Percentiles rank a stretch among this genome's conserved stretches.
phyloP scores from a whole-genome alignment of 92 coral and sea anemone species.

The Scolanthus callimorphus region DNA sequence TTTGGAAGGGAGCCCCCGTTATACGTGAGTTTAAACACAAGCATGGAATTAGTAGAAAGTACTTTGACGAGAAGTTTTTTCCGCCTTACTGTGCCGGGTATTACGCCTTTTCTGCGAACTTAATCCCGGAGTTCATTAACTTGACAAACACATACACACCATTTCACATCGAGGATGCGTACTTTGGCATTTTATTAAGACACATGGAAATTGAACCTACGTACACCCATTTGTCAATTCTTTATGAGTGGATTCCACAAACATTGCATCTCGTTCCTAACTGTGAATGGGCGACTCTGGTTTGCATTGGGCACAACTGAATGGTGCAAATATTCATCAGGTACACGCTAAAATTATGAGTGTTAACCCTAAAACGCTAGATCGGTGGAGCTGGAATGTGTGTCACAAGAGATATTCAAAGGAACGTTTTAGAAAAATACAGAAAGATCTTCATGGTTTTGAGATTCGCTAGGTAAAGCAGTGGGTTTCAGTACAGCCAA shows the following conservation, averaged over 20 bases:
- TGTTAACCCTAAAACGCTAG: no score
- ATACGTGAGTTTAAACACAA: conserved; percentile 32
- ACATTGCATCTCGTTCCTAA: no score
- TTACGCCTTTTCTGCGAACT: conserved; percentile 15
- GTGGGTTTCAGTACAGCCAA: no score
- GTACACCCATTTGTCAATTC: conserved; percentile 7
- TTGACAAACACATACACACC: conserved; percentile 23
- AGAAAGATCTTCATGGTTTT: no score
- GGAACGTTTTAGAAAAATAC: no score
- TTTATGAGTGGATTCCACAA: no score
- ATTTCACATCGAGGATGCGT: conserved; percentile 56
- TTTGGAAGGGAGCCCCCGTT: conserved; percentile 25
- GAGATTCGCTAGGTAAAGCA: no score
- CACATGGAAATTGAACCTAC: conserved; percentile 22
- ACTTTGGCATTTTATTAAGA: conserved; percentile 42
- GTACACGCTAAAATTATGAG: no score
- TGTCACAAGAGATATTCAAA: no score
- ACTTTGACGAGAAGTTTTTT: conserved; percentile 24
- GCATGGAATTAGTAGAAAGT: conserved; percentile 32
- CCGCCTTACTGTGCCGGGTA: conserved; percentile 55
- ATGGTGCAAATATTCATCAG: not conserved
- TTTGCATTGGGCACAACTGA: not conserved
- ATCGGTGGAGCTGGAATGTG: no score
- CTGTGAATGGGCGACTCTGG: not conserved
- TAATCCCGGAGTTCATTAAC: conserved; percentile 40